These are phyloP conservation scores for Lichenostomus cassidix DNA, from an alignment of 2,113 vertebrate genomes.

Conservation along the genomic window DNA sequence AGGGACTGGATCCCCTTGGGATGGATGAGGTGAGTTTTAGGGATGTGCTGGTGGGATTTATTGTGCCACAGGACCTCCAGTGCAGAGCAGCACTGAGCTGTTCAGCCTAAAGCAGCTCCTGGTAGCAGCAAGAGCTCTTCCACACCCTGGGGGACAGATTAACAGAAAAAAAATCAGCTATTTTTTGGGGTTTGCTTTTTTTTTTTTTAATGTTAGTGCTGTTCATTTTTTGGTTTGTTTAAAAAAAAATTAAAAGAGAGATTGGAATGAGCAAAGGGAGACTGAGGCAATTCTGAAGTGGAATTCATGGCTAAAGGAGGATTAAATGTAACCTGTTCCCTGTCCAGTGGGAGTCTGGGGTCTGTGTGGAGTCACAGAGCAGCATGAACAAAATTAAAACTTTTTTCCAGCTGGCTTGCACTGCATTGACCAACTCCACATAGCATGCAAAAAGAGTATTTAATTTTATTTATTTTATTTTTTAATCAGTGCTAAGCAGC, in stretches of 20 bases:
- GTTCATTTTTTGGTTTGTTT: neutral
- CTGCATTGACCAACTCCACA: too few relatives aligned
- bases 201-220: neutral
- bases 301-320: neutral
- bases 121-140: neutral
- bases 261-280: accelerated
- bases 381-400: neutral
- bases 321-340: neutral
- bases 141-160: neutral
- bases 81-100: accelerated
- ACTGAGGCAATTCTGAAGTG: neutral
- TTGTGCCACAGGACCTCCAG: neutral
- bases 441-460: accelerated
- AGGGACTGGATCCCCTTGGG: accelerated
- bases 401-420: neutral
- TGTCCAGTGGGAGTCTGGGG: neutral
- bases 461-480: neutral
- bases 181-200: neutral
- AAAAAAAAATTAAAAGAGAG: too few relatives aligned
- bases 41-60: neutral
- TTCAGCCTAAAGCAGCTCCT: neutral
- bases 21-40: neutral
- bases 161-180: neutral
- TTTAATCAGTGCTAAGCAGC: neutral
- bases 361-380: neutral